Percentiles rank a stretch among this genome's conserved stretches.
phyloP scores from a whole-genome alignment of 23 tunicate species.

The Trididemnum miniatum region DNA sequence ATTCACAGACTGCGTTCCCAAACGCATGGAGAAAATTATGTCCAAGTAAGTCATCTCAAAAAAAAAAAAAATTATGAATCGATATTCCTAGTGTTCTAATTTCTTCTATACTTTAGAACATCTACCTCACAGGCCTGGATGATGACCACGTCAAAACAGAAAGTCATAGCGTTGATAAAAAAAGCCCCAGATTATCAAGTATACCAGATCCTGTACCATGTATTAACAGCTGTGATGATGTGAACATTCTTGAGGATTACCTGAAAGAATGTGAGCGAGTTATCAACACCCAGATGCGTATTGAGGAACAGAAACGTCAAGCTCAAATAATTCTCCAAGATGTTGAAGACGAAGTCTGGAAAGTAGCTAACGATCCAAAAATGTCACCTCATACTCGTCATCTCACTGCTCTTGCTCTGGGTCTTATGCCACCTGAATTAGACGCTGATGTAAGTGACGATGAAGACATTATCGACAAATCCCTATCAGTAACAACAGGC shows the following conservation, averaged over 20 bases:
- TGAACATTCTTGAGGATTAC: constrained; percentile 37
- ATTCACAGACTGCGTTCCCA: constrained; percentile 46
- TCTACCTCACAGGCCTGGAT: constrained; percentile 66
- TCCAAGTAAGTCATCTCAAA: constrained; percentile 47
- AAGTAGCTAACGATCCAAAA: constrained; percentile 41
- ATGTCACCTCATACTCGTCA: background rate
- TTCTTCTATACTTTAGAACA: constrained; percentile 9
- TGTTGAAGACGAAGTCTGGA: constrained; percentile 84
- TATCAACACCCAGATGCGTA: constrained; percentile 73
- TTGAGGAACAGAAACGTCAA: constrained; percentile 74
- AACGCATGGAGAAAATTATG: constrained; percentile 79
- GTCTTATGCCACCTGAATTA: constrained; percentile 38
- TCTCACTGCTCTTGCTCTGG: constrained; percentile 56
- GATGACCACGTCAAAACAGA: background rate
- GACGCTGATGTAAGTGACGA: constrained; percentile 66
- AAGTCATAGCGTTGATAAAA: background rate
- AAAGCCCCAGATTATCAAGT: background rate
- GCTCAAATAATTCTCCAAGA: constrained; percentile 70
- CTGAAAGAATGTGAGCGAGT: constrained; percentile 52
- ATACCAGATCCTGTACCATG: constrained; percentile 25
- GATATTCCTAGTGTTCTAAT: background rate
- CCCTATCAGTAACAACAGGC: constrained; percentile 26
- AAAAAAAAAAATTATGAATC: background rate
- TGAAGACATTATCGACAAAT: constrained; percentile 13
- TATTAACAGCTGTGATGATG: constrained; percentile 57